A percentile compares a stretch with the other conserved stretches of the same genome.
Conservation (phyloP, 2,888 invertebrate species). For the Endotricha flammealis region DNA sequence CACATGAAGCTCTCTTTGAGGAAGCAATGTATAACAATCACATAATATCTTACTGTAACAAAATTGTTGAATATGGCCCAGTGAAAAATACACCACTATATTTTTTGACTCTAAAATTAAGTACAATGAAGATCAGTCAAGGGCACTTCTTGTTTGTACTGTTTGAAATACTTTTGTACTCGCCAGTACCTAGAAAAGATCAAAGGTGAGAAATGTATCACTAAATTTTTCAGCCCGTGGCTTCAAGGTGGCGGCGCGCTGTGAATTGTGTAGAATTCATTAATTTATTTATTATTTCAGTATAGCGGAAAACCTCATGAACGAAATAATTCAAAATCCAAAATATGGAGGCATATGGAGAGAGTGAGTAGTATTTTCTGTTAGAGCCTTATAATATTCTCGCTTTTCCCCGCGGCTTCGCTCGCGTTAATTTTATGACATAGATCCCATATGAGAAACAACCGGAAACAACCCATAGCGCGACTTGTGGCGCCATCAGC, state of each 20-base stretch:
- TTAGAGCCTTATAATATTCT: too few species aligned
- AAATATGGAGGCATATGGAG: slow-evolving; percentile 30
- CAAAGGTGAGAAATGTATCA: slow-evolving; percentile 74
- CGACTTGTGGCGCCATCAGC: too few species aligned
- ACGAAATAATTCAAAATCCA: slow-evolving; percentile 38
- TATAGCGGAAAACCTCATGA: slow-evolving; percentile 46
- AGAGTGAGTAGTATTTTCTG: slow-evolving; percentile 36
- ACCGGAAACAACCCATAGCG: too few species aligned
- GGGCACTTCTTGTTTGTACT: slow-evolving; percentile 54
- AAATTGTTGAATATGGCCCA: slow-evolving; percentile 55
- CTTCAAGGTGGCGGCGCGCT: too few species aligned
- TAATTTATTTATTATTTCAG: slow-evolving; percentile 45
- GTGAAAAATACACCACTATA: slow-evolving; percentile 51
- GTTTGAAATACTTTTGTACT: slow-evolving; percentile 65
- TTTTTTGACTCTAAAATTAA: slow-evolving; percentile 39
- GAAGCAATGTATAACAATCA: slow-evolving; percentile 44
- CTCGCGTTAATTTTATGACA: too few species aligned
- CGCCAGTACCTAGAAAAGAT: slow-evolving; percentile 71
- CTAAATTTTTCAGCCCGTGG: too few species aligned
- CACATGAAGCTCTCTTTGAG: slow-evolving; percentile 40
- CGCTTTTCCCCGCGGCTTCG: too few species aligned
- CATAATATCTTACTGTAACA: slow-evolving; percentile 45
- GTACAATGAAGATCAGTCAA: slow-evolving; percentile 27
- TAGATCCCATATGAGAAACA: too few species aligned
- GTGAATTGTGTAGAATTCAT: too few species aligned